phyloP scores from a whole-genome alignment of 2,113 vertebrate species.

The Raja brachyura region DNA sequence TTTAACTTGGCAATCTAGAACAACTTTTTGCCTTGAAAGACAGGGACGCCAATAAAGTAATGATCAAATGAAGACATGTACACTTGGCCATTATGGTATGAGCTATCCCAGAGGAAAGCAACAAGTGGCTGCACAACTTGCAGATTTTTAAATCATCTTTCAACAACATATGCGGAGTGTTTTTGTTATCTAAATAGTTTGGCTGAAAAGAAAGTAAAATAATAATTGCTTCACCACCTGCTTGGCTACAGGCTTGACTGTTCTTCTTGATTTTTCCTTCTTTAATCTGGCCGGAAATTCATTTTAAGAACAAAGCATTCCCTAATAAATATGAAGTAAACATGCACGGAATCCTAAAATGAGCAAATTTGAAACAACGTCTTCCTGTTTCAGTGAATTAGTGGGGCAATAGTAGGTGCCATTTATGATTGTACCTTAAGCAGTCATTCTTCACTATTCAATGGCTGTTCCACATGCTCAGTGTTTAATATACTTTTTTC shows the following conservation, averaged over 20 bases:
- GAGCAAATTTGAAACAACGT: background rate
- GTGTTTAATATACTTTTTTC: background rate
- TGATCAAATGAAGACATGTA: constrained; percentile 55
- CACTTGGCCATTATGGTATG: constrained; percentile 66
- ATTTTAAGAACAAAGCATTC: constrained; percentile 51
- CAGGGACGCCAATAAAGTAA: constrained; percentile 65
- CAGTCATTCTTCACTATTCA: background rate
- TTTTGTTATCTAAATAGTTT: constrained; percentile 61
- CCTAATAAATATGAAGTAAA: constrained; percentile 32
- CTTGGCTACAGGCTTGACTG: constrained; percentile 66
- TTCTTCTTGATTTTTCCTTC: constrained; percentile 66
- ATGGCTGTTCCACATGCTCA: background rate
- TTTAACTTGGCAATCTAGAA: constrained; percentile 69
- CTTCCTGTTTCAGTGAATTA: background rate
- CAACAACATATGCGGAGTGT: constrained; percentile 50
- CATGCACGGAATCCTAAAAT: background rate
- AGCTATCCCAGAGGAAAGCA: constrained; percentile 51
- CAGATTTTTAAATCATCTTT: constrained; percentile 46
- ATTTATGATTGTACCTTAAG: background rate
- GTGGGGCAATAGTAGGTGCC: background rate
- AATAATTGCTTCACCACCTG: constrained; percentile 70
- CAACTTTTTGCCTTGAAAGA: constrained; percentile 74
- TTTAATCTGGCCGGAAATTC: constrained; percentile 71
- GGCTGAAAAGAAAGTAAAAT: constrained; percentile 48
- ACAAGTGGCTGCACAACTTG: constrained; percentile 17